Evolutionary conservation across 2,888 invertebrate species (phyloP).

Genomic region (Kuschelorhynchus macadamiae): DNA sequence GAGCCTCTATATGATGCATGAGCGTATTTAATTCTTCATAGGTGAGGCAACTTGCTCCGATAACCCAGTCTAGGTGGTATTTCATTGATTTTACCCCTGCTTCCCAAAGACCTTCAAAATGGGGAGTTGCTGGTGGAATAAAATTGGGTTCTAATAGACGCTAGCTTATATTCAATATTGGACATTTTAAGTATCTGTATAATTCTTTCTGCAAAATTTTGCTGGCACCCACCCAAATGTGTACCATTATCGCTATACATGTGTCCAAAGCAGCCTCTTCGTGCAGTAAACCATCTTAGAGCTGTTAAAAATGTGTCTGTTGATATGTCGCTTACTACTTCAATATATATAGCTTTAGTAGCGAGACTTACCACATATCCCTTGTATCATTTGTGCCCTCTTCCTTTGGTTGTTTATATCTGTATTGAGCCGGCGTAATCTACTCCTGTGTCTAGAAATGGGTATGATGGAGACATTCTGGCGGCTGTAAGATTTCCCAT

Average conservation of each 20-base stretch:
- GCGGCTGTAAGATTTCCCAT: conserved; percentile 10
- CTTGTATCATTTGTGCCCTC: conserved; percentile 10
- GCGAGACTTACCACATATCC: too few species aligned
- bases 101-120: too few species aligned
- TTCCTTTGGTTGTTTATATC: conserved; percentile 2
- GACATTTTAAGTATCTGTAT: neutral
- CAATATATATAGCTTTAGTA: conserved; percentile 8
- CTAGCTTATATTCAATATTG: neutral
- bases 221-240: neutral
- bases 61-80: neutral
- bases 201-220: neutral
- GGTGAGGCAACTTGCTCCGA: neutral
- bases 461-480: conserved; percentile 1
- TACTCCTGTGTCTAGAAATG: conserved; percentile 3
- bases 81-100: neutral
- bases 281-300: neutral
- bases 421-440: conserved; percentile 15
- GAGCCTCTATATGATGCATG: conserved; percentile 3
- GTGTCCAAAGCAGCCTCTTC: neutral
- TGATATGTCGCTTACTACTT: conserved; percentile 4
- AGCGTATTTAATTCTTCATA: neutral
- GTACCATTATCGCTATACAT: too few species aligned
- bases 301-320: neutral
- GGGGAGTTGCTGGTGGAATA: neutral
- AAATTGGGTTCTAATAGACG: neutral